Evolutionary conservation across 2,113 vertebrate species (phyloP).

Genomic region (Cettia cetti): DNA sequence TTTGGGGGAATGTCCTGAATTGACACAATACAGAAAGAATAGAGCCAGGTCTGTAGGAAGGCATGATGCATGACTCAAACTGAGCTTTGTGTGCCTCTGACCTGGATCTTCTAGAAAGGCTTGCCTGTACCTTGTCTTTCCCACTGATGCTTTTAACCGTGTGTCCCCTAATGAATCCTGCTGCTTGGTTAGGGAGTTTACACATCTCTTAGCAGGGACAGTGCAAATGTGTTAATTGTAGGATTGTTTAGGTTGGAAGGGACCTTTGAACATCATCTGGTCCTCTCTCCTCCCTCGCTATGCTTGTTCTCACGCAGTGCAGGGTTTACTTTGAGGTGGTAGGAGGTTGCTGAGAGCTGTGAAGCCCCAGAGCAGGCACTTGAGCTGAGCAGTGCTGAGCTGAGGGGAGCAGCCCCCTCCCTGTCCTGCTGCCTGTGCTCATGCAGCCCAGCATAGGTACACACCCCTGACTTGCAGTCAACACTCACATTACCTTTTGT

Average conservation of each 20-base stretch:
- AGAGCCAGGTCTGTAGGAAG: neutral
- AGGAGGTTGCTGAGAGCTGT: neutral
- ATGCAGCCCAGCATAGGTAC: rapidly evolving
- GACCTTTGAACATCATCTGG: neutral
- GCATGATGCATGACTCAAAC: neutral
- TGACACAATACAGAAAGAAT: neutral
- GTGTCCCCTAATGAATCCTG: neutral
- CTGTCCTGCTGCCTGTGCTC: neutral
- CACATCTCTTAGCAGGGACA: neutral
- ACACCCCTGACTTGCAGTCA: neutral
- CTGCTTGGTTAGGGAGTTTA: neutral
- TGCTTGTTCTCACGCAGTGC: neutral
- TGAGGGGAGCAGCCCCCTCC: neutral
- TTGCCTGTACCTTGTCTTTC: neutral
- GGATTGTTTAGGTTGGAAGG: neutral
- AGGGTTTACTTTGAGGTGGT: neutral
- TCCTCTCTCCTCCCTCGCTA: neutral
- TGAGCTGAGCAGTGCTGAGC: neutral
- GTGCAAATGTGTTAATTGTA: neutral
- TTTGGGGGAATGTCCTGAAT: slow-evolving; percentile 25
- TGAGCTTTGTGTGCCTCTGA: neutral
- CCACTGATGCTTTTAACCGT: neutral
- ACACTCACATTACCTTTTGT: neutral
- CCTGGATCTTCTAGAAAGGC: neutral
- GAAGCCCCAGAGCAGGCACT: neutral